phyloP scores from a whole-genome alignment of 53 echinoderm and acorn worm species.

The Zoroaster sp. region DNA sequence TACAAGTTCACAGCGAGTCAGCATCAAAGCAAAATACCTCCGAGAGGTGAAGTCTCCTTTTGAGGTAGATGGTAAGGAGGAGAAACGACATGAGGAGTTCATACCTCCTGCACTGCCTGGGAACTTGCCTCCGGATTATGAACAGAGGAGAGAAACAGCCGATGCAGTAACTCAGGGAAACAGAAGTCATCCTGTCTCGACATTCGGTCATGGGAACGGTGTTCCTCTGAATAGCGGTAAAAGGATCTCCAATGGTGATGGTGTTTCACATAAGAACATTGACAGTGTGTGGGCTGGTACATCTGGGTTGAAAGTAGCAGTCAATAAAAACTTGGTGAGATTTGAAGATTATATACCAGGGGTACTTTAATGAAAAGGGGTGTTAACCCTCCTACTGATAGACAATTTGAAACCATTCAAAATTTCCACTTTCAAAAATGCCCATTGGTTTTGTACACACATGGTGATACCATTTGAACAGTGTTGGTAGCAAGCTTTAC shows the following conservation, averaged over 20 bases:
- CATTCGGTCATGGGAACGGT: neutral
- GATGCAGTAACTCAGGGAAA: neutral
- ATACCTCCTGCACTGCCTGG: slow-evolving; percentile 82
- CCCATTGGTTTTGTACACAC: no score
- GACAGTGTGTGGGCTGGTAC: neutral
- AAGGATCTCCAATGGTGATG: neutral
- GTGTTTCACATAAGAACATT: neutral
- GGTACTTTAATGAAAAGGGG: no score
- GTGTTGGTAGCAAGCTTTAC: no score
- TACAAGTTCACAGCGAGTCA: slow-evolving; percentile 71
- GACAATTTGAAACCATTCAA: no score
- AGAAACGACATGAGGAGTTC: neutral
- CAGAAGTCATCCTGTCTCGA: neutral
- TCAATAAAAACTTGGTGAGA: neutral
- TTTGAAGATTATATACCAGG: no score
- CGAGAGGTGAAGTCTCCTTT: slow-evolving; percentile 87
- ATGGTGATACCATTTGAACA: no score
- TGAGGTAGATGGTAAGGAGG: slow-evolving; percentile 26
- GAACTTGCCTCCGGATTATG: slow-evolving; percentile 70
- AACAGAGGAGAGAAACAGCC: slow-evolving; percentile 31
- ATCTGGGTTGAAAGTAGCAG: neutral
- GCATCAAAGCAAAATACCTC: slow-evolving; percentile 88
- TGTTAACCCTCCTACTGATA: no score
- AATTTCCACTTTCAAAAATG: no score
- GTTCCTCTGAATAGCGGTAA: neutral